Percentiles rank a stretch among this genome's conserved stretches.
These are phyloP conservation scores for Musca domestica DNA, from an alignment of 1,140 invertebrate genomes.

Conservation along the genomic window DNA sequence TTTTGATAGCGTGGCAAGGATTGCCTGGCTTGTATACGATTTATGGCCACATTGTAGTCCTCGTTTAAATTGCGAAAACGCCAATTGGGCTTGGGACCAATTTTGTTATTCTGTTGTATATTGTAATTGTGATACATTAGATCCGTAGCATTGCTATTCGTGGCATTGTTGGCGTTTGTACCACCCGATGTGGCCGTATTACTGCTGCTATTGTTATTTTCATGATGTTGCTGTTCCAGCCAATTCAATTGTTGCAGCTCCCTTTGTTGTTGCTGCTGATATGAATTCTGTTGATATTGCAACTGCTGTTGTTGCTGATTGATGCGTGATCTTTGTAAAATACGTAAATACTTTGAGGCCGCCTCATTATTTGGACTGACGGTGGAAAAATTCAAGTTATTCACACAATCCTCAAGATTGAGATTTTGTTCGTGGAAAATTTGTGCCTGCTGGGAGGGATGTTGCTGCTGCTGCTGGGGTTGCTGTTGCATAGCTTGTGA, in stretches of 20 bases:
- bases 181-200: too few relatives aligned
- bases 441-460: conserved; percentile 29
- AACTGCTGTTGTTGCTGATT: conserved; percentile 37
- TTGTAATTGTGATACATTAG: conserved; percentile 18
- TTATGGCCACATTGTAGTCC: conserved; percentile 32
- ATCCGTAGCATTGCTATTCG: not conserved
- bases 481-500: conserved; percentile 25
- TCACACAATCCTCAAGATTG: not conserved
- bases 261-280: conserved; percentile 5
- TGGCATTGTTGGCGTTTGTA: not conserved
- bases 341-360: conserved; percentile 27
- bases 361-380: conserved; percentile 32
- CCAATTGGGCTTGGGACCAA: conserved; percentile 37
- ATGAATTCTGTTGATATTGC: conserved; percentile 32
- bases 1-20: conserved; percentile 42
- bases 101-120: conserved; percentile 45
- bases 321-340: conserved; percentile 22
- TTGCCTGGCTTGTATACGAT: conserved; percentile 36
- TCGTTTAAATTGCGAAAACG: conserved; percentile 19
- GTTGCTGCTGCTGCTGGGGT: conserved; percentile 31
- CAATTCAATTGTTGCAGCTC: conserved; percentile 6
- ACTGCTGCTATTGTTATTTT: not conserved
- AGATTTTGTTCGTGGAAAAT: conserved; percentile 1
- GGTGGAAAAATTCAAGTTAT: conserved; percentile 27
- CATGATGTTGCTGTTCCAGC: not conserved